Base-by-base conservation (phyloP, 2,113 vertebrate genomes). In the Melanerpes formicivorus region DNA sequence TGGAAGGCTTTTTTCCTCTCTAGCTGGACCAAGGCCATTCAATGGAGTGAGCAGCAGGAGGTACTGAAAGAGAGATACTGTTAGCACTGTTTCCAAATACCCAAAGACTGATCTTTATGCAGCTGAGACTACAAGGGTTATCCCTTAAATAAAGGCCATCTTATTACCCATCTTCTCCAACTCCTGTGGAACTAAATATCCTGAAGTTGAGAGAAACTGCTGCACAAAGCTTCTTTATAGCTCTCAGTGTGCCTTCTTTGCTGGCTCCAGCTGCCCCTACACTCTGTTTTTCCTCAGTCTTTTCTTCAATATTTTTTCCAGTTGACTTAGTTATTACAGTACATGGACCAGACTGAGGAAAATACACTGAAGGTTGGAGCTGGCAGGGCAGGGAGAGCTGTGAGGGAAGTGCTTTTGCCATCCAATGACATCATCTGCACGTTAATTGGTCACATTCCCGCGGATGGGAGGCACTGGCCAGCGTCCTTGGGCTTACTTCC, bases 221-320 rank as follows among this genome's bases (percentile, higher is more conserved):
- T 7, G 80, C 96, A 98, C 97, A 98, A 97, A 95, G 97, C 84
- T 8, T 81, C 97, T 97, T 97, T 98, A 95, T 97, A 95, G 90
- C 80, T 59, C 72, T 71, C 95, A 88, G 95, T 66, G 82, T 87
- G 93, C 95, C 87, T 96, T 87, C 94, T 95, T 95, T 96, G 95
- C 97, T 84, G 97, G 94, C 97, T 97, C 96, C 89, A 95, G 97
- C 97, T 93, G 96, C 96, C 96, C 95, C 95, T 34, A 40, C 50
- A 72, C 83, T 80, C 95, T 84, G 69, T 94, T 96, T 97, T 95
- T 90, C 96, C 96, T 97, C 64, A 54, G 93, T 92, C 96, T 96
- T 95, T 95, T 96, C 96, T 97, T 94, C 93, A 95, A 93, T 84
- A 82, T 93, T 96, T 95, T 95, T 97, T 96, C 96, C 96, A 96